Evolutionary conservation across 2,113 vertebrate species (phyloP).

Genomic region (Beaufortia kweichowensis): DNA sequence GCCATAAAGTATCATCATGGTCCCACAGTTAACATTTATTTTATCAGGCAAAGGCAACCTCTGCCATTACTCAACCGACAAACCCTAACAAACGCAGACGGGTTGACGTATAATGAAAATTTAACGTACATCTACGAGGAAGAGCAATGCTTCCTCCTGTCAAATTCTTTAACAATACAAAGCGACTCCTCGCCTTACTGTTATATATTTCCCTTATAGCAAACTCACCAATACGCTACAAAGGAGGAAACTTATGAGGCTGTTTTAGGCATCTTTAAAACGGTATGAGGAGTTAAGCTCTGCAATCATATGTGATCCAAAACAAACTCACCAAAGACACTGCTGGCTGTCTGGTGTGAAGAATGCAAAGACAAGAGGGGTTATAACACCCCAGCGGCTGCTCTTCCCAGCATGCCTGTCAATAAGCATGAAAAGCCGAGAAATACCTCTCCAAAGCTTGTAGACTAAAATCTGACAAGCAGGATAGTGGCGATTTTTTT

Average conservation of each 20-base stretch:
- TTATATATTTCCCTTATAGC: conserved; percentile 22
- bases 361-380: not conserved
- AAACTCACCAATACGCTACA: not conserved
- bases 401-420: conserved; percentile 11
- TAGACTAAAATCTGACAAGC: not conserved
- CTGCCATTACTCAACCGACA: not conserved
- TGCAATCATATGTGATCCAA: conserved; percentile 1
- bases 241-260: conserved; percentile 23
- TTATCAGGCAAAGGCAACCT: conserved; percentile 3
- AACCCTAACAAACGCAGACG: conserved; percentile 35
- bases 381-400: not conserved
- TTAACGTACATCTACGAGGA: conserved; percentile 6
- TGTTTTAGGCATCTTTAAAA: conserved; percentile 3
- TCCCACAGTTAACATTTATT: conserved; percentile 21
- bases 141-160: conserved; percentile 29
- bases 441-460: not conserved
- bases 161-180: conserved; percentile 22
- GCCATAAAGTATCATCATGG: not conserved
- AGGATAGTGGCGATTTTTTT: not conserved
- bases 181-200: not conserved
- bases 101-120: conserved; percentile 27
- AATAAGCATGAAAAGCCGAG: not conserved
- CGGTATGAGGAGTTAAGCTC: conserved; percentile 26
- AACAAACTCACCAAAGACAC: conserved; percentile 8
- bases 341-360: not conserved